Percentiles rank a stretch among this genome's conserved stretches.
These are phyloP conservation scores for Arctopsyche grandis DNA, from an alignment of 1,140 invertebrate species.

Conservation along the genomic window DNA sequence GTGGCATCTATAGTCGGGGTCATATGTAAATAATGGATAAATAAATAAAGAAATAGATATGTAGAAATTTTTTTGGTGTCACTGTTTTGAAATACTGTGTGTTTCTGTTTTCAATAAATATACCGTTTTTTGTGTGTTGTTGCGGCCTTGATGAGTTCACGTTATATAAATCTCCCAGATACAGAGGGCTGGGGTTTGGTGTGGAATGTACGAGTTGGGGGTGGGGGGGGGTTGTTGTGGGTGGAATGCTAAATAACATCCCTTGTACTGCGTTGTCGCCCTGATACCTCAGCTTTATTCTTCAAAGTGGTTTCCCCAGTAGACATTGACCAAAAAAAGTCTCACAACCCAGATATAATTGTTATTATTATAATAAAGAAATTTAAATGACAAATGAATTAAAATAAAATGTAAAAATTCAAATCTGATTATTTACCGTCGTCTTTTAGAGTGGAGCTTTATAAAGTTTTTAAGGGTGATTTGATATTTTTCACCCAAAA, in stretches of 20 bases:
- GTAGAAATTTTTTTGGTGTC: too few species aligned
- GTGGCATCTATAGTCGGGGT: too few species aligned
- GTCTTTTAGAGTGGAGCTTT: background rate
- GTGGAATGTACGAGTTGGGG: conserved; percentile 3
- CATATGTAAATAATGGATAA: too few species aligned
- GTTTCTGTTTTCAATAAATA: too few species aligned
- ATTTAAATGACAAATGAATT: too few species aligned
- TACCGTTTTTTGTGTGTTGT: too few species aligned
- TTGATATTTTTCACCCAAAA: conserved; percentile 51
- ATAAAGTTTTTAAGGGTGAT: conserved; percentile 51
- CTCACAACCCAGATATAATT: too few species aligned
- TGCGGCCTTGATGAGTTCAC: conserved; percentile 36
- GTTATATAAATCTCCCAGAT: conserved; percentile 39
- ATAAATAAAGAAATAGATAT: too few species aligned
- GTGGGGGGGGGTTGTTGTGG: background rate
- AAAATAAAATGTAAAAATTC: too few species aligned
- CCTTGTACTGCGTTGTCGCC: background rate
- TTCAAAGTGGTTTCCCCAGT: conserved; percentile 1
- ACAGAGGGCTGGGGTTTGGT: background rate
- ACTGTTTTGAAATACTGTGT: too few species aligned
- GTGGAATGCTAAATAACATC: conserved; percentile 42
- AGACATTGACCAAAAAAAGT: background rate
- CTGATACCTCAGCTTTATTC: background rate
- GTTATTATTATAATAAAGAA: too few species aligned
- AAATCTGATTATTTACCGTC: background rate